phyloP scores from a whole-genome alignment of 2,113 vertebrate genomes.

The Caranx melampygus region DNA sequence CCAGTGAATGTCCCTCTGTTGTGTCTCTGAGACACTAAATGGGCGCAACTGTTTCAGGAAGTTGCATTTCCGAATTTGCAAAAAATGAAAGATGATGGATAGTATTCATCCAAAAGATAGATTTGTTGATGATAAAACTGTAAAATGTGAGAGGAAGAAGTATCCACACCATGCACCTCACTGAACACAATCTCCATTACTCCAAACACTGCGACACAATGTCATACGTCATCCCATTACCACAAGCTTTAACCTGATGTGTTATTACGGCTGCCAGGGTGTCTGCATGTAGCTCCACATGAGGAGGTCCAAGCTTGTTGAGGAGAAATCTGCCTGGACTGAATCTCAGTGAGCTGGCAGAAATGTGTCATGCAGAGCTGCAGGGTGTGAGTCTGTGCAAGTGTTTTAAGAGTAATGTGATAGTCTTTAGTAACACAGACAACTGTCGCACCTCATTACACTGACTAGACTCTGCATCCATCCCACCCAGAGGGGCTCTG shows the following conservation, averaged over 20 bases:
- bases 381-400: background rate
- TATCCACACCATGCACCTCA: background rate
- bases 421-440: constrained; percentile 36
- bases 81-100: background rate
- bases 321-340: background rate
- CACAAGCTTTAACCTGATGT: constrained; percentile 16
- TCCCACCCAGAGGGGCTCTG: background rate
- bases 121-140: background rate
- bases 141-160: background rate
- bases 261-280: background rate
- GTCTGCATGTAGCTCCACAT: constrained; percentile 10
- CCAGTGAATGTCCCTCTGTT: constrained; percentile 35
- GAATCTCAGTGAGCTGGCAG: background rate
- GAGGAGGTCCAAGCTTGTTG: constrained; percentile 6
- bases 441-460: constrained; percentile 32
- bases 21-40: background rate
- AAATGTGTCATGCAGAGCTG: constrained; percentile 12
- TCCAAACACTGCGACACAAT: background rate
- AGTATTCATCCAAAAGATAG: background rate
- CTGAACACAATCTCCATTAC: constrained; percentile 20
- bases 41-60: background rate
- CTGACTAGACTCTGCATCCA: constrained; percentile 12
- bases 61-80: background rate
- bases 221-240: background rate
- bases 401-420: constrained; percentile 28